phyloP scores from a whole-genome alignment of 2,888 invertebrate species.

The Himalopsyche kuldschensis region DNA sequence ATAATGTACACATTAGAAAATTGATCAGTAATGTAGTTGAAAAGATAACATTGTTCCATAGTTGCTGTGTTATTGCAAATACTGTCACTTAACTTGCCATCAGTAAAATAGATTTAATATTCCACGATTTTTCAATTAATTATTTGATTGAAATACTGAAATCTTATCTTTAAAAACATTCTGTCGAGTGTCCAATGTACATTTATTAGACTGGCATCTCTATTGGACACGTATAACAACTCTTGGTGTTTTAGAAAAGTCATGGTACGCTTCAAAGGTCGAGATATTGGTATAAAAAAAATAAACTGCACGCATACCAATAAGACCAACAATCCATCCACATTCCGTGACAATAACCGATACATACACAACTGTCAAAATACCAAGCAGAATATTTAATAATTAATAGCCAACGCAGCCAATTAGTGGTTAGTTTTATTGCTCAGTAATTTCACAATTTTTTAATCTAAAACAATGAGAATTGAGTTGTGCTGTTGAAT shows the following conservation, averaged over 20 bases:
- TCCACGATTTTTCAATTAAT: too few species aligned
- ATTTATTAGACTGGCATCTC: too few species aligned
- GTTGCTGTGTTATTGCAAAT: too few species aligned
- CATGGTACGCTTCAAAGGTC: background rate
- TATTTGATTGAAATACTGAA: too few species aligned
- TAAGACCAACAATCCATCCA: conserved; percentile 15
- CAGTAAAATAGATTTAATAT: too few species aligned
- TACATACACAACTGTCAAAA: conserved; percentile 9
- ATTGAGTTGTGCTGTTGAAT: background rate
- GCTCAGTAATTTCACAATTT: background rate
- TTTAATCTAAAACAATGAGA: background rate
- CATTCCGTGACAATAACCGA: conserved; percentile 16
- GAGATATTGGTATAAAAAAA: conserved; percentile 7
- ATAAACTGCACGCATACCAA: conserved; percentile 24
- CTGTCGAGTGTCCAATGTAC: too few species aligned
- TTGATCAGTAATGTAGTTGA: too few species aligned
- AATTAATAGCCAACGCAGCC: background rate
- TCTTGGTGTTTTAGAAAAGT: background rate
- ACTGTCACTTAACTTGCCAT: too few species aligned
- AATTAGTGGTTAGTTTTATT: background rate
- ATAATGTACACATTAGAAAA: too few species aligned
- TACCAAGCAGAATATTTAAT: background rate
- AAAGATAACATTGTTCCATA: too few species aligned
- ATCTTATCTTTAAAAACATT: too few species aligned
- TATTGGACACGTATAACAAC: too few species aligned